phyloP scores from a whole-genome alignment of 2,797 vertebrate genomes.

The Galaxias olidus region DNA sequence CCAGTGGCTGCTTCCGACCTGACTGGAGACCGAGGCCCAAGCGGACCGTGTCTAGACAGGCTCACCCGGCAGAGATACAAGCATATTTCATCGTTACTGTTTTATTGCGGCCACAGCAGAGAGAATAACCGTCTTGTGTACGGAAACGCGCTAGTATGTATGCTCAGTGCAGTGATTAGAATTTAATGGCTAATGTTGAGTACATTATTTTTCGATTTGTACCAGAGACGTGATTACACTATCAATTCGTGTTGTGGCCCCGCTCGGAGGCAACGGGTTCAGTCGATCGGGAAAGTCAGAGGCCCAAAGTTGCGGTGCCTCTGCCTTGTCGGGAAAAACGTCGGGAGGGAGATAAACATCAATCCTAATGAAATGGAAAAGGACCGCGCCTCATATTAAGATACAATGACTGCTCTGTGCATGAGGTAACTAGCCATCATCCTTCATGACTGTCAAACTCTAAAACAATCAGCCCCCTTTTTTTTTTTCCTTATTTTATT shows the following conservation, averaged over 20 bases:
- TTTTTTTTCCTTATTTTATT: conserved; percentile 48
- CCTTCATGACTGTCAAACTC: conserved; percentile 57
- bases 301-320: conserved; percentile 45
- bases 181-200: conserved; percentile 50
- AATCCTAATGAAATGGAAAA: conserved; percentile 61
- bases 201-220: conserved; percentile 60
- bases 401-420: conserved; percentile 49
- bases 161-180: no score
- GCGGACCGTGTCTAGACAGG: no score
- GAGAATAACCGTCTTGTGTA: no score
- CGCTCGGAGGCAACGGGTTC: conserved; percentile 64
- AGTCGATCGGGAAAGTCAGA: conserved; percentile 59
- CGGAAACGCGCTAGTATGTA: no score
- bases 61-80: no score
- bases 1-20: no score
- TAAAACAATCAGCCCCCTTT: conserved; percentile 56
- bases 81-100: no score
- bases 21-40: no score
- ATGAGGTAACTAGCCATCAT: conserved; percentile 52
- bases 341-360: conserved; percentile 66
- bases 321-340: conserved; percentile 63
- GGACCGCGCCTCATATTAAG: conserved; percentile 50
- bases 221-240: conserved; percentile 65
- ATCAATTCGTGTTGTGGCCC: conserved; percentile 54
- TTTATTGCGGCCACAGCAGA: no score